A percentile compares a stretch with the other conserved stretches of the same genome.
Conservation (phyloP, 2,797 vertebrate species). For the Mus caroli region DNA sequence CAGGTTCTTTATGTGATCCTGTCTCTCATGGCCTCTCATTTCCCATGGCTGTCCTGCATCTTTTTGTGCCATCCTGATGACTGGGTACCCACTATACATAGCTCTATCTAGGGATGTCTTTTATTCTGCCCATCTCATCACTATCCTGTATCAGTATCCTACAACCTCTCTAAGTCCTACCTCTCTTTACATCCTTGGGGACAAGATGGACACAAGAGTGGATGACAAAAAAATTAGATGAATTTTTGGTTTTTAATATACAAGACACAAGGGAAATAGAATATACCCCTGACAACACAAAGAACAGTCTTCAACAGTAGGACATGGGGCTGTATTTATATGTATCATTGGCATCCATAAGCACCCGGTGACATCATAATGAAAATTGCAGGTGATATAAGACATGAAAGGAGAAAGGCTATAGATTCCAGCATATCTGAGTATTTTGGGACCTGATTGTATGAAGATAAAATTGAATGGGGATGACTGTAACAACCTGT, state of each 20-base stretch:
- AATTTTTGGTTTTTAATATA: slow-evolving; percentile 34
- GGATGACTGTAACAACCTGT: slow-evolving; percentile 1
- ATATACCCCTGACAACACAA: not conserved
- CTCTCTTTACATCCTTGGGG: slow-evolving; percentile 5
- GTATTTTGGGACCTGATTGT: slow-evolving; percentile 33
- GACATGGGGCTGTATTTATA: slow-evolving; percentile 1
- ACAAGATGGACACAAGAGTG: not conserved
- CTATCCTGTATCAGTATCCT: not conserved
- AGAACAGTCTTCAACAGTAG: not conserved
- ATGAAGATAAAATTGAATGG: slow-evolving; percentile 53
- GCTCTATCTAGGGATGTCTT: not conserved
- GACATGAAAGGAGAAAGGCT: slow-evolving; percentile 50
- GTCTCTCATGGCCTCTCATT: not conserved
- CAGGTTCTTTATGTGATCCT: slow-evolving; percentile 39
- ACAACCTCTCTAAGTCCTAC: slow-evolving; percentile 1
- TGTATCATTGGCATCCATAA: slow-evolving; percentile 26
- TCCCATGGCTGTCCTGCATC: not conserved
- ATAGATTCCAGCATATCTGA: slow-evolving; percentile 42
- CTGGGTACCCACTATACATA: not conserved
- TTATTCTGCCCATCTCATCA: not conserved
- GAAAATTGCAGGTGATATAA: slow-evolving; percentile 44
- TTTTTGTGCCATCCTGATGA: slow-evolving; percentile 8
- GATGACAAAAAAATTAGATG: not conserved
- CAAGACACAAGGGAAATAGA: slow-evolving; percentile 29
- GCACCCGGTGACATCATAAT: slow-evolving; percentile 6